Percentiles rank a stretch among this genome's conserved stretches.
phyloP scores from a whole-genome alignment of 1,140 invertebrate genomes.

The Habropoda laboriosa region DNA sequence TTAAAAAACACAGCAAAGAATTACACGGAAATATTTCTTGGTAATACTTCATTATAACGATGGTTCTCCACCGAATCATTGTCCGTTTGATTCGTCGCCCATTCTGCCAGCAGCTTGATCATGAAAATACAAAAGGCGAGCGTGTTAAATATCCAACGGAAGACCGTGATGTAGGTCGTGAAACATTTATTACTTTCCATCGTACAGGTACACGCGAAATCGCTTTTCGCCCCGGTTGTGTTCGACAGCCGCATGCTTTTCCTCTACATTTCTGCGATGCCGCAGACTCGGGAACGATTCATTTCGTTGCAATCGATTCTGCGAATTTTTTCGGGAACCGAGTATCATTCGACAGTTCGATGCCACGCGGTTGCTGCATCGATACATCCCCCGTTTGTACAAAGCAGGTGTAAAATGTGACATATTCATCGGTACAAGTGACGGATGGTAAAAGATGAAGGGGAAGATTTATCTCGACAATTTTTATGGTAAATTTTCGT shows the following conservation, averaged over 20 bases:
- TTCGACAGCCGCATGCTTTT: not conserved
- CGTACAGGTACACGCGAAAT: too few species aligned
- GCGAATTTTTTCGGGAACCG: not conserved
- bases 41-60: too few species aligned
- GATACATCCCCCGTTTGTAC: not conserved
- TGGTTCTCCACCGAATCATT: too few species aligned
- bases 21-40: too few species aligned
- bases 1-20: too few species aligned
- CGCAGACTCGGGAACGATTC: not conserved
- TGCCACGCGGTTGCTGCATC: not conserved
- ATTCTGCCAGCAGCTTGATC: too few species aligned
- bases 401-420: not conserved
- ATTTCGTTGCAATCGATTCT: not conserved
- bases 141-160: not conserved
- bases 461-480: not conserved
- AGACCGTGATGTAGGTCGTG: not conserved
- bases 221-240: too few species aligned
- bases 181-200: conserved; percentile 31
- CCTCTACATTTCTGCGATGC: not conserved
- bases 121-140: not conserved
- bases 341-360: not conserved
- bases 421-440: not conserved
- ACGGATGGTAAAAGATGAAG: not conserved
- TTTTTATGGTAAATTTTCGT: too few species aligned
- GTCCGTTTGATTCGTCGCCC: too few species aligned